Percentiles rank a stretch among this genome's conserved stretches.
Conservation (phyloP, 2,888 invertebrate genomes). For the Pyrrhosoma nymphula region DNA sequence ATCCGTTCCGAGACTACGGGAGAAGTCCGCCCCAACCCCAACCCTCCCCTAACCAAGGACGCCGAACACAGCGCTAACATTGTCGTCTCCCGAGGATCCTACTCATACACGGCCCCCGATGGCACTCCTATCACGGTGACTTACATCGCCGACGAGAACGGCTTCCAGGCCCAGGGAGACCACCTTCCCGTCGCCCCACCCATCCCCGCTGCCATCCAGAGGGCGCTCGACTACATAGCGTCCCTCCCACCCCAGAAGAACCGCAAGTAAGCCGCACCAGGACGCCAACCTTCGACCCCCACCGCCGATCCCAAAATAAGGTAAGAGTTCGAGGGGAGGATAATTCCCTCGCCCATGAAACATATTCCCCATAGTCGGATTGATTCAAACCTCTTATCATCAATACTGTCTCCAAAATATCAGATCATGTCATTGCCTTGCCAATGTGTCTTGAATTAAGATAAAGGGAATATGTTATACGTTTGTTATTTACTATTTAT, state of each 20-base stretch:
- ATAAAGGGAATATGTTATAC: too few species aligned
- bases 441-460: too few species aligned
- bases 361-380: too few species aligned
- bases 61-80: conserved; percentile 74
- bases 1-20: conserved; percentile 72
- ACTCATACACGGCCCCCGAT: conserved; percentile 85
- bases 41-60: conserved; percentile 69
- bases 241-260: conserved; percentile 78
- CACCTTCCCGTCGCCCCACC: conserved; percentile 89
- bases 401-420: too few species aligned
- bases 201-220: conserved; percentile 85
- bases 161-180: conserved; percentile 87
- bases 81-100: conserved; percentile 81
- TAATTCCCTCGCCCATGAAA: too few species aligned
- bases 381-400: too few species aligned
- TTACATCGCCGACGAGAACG: conserved; percentile 89
- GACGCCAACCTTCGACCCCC: neutral
- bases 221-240: conserved; percentile 78
- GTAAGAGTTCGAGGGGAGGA: neutral
- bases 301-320: neutral
- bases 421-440: too few species aligned
- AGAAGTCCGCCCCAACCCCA: conserved; percentile 33
- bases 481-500: too few species aligned
- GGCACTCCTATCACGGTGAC: conserved; percentile 82
- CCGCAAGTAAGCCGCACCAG: neutral